Evolutionary conservation across 2,797 vertebrate species (phyloP).

Genomic region (Coregonus suidteri): DNA sequence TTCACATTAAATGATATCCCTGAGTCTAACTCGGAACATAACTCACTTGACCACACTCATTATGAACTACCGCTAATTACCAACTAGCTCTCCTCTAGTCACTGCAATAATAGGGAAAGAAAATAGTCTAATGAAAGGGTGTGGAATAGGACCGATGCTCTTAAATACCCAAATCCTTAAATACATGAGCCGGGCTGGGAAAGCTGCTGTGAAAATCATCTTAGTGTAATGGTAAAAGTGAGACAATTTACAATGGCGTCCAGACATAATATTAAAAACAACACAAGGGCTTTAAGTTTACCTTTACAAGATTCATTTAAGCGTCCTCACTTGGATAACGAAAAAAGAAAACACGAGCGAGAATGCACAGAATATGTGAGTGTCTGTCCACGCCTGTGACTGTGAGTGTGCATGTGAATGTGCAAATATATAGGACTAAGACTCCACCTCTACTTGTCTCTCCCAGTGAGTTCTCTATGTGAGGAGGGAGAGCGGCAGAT

Average conservation of each 20-base stretch:
- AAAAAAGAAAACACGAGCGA: not conserved
- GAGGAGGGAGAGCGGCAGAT: slow-evolving; percentile 75
- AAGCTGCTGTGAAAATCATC: slow-evolving; percentile 25
- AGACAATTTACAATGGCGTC: slow-evolving; percentile 11
- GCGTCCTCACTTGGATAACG: not conserved
- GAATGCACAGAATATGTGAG: not conserved
- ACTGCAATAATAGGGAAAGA: slow-evolving; percentile 36
- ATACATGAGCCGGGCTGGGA: slow-evolving; percentile 17
- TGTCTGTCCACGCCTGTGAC: too few relatives aligned
- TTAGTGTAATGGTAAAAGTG: slow-evolving; percentile 9
- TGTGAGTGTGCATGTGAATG: not conserved
- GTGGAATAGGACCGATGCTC: slow-evolving; percentile 32
- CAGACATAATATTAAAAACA: slow-evolving; percentile 34
- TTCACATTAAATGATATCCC: slow-evolving; percentile 65
- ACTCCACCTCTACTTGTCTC: slow-evolving; percentile 7
- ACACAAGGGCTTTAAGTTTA: slow-evolving; percentile 52
- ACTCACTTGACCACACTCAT: slow-evolving; percentile 60
- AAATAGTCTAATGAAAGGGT: slow-evolving; percentile 40
- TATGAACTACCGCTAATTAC: slow-evolving; percentile 59
- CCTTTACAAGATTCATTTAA: slow-evolving; percentile 42
- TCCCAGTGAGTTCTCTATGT: slow-evolving; percentile 56
- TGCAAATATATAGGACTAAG: not conserved
- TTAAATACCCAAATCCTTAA: slow-evolving; percentile 40
- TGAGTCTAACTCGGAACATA: slow-evolving; percentile 54
- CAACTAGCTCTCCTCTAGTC: slow-evolving; percentile 36